Base-by-base conservation (phyloP, 1,140 invertebrate species). In the Pectinophora gossypiella region DNA sequence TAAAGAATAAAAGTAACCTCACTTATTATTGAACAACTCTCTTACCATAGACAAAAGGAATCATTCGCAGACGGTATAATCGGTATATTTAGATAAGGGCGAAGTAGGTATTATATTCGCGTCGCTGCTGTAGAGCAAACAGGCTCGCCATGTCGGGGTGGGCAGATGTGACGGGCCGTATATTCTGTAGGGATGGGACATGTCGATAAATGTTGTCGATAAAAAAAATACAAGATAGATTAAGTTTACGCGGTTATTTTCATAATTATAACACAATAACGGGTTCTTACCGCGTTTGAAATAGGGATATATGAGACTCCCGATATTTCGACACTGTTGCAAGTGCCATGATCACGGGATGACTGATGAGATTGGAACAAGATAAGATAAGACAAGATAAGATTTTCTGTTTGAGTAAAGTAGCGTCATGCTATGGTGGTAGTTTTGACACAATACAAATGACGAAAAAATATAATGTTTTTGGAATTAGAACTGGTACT, bases 41-140 rank as follows among this genome's bases (percentile, higher is more conserved):
- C n/a, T n/a, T n/a, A n/a, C n/a, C n/a, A n/a, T n/a, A n/a, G n/a
- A n/a, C n/a, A n/a, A n/a, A n/a, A n/a, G n/a, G n/a, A n/a, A n/a
- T n/a, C n/a, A n/a, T n/a, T n/a, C n/a, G 27, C 27, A 32, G 27
- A 12, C 9, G n/a, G 36, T 40, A 40, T 13, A 40, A 40, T 16
- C 51, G 43, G 49, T 19, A 48, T 49, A 53, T 64, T 60, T 54
- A 57, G 52, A 57, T 53, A 40, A 40, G 59, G 62, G 62, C 53
- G 56, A 62, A 62, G 59, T 58, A 59, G 59, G 59, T 58, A 59
- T 56, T 66, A 60, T 56, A 55, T 55, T 40, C 10, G 36, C 36
- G 1, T 62, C 49, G 52, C 49, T 38, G 52, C 40, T 47, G 57
- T 62, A 46, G 57, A n/a, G n/a, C n/a, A 51, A 59, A 54, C 38